Base-by-base conservation (phyloP, 2,113 vertebrate species). In the Paralichthys olivaceus region DNA sequence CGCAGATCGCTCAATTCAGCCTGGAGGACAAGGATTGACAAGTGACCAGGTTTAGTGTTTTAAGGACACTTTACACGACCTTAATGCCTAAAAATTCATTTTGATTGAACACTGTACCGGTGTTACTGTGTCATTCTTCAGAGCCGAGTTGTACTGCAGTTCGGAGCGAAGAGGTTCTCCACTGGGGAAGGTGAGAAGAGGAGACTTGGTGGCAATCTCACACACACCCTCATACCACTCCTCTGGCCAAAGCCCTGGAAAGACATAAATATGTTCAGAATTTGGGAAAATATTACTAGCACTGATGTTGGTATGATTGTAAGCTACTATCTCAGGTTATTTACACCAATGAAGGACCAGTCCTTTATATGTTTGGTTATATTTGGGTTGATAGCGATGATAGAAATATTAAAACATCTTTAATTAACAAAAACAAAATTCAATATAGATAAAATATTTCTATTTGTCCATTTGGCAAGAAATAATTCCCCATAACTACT, bases 191-290 rank as follows among this genome's bases (percentile, higher is more conserved):
- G 97, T 99, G 63, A 99, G 95, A 55, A 99, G 93, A 0, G 98
- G 97, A 17, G 97, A 99, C 84, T 97, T 99, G 79, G 97, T 97
- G 60, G 97, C 98, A 34, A 99, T 99, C 87, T 98, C 97, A 92
- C 97, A 99, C 32, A 98, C 97, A 0, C 97, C 98, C 81, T 99
- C 98, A 17, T 99, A 99, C 98, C 98, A 99, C 57, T 99, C 97
- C 83, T 98, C 96, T 2, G 98, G 98, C 98, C 98, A 99, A 66
- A 99, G 96, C 66, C 97, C 98, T 99, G 73, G 59, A 56, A 73
- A 19, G 7, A 79, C 19, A 77, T 56, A 57, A 34, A 29, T 28
- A 19, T 19, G 15, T 19, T 1, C 11, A 79, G 11, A 72, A 53
- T 69, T 26, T 2, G 40, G 15, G 3, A 5, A 25, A 14, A 2